These are phyloP conservation scores for Acleris cristana DNA, from an alignment of 2,888 invertebrate species.

Conservation along the genomic window DNA sequence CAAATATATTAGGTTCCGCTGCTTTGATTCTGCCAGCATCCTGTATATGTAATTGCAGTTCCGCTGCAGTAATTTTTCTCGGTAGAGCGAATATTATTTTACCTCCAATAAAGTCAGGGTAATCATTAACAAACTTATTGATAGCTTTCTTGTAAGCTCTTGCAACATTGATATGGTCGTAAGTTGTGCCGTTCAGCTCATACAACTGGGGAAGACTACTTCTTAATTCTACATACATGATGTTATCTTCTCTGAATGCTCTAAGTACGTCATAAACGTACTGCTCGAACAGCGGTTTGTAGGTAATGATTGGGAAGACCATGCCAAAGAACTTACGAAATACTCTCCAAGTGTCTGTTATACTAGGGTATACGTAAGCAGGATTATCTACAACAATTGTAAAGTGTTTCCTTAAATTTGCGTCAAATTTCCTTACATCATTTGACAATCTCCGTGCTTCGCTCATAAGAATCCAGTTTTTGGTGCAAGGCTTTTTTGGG, in stretches of 20 bases:
- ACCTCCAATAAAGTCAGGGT: conserved; percentile 87
- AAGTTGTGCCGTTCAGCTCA: conserved; percentile 85
- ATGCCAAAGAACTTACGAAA: conserved; percentile 84
- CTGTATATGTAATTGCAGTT: conserved; percentile 61
- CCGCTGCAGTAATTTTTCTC: conserved; percentile 54
- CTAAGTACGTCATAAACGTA: conserved; percentile 86
- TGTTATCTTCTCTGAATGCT: conserved; percentile 86
- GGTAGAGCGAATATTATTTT: conserved; percentile 88
- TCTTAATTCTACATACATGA: conserved; percentile 88
- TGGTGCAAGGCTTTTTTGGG: conserved; percentile 52
- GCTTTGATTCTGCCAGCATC: conserved; percentile 66
- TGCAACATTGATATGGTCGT: conserved; percentile 82
- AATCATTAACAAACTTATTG: conserved; percentile 80
- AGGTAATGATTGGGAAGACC: conserved; percentile 81
- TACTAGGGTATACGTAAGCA: conserved; percentile 72
- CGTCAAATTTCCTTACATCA: conserved; percentile 77
- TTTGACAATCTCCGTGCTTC: conserved; percentile 65
- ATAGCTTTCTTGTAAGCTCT: conserved; percentile 83
- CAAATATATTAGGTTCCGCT: conserved; percentile 86
- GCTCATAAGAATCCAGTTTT: conserved; percentile 77
- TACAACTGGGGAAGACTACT: conserved; percentile 85
- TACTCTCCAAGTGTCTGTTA: conserved; percentile 83
- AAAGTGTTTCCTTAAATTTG: conserved; percentile 77
- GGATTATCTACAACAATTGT: conserved; percentile 81
- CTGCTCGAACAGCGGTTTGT: conserved; percentile 86